Evolutionary conservation across 2,888 invertebrate species (phyloP), one percentile per base, ranked within the genome.

Genomic region (Lumbricus terrestris): DNA sequence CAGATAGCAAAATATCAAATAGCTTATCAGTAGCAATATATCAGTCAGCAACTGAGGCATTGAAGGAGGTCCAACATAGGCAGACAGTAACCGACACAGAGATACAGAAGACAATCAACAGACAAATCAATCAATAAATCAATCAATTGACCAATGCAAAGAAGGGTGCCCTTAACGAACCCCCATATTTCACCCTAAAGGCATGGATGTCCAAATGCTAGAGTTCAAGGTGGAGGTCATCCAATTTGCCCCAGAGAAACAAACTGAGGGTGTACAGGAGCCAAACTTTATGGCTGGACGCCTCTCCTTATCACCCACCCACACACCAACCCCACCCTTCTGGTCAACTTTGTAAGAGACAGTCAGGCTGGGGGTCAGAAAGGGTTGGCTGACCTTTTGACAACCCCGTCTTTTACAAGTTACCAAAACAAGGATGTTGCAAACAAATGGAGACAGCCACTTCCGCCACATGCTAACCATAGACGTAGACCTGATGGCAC

Each of bases 201-300:
- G 47, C 47, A 47, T 47, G 47, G 47, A 47, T 18, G 23, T 47
- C 47, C 23, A 47, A 47, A 47, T 47, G 47, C 47, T 20, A 47
- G n/a, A 69, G n/a, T 29, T 69, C 69, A 69, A 69, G 69, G 69
- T n/a, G 69, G 69, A 69, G 69, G 69, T 69, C 69, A n/a, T 69
- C 69, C 69, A 69, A 69, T 69, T 69, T 69, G 69, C 69, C 69
- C 69, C n/a, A n/a, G 69, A n/a, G 69, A 69, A 69, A 69, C n/a
- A 29, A 4, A 29, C 20, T n/a, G 23, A 11, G 54, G 54, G 29
- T 23, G 54, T n/a, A 69, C 69, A 29, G 69, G n/a, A 69, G 69
- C 69, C 69, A 69, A 69, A n/a, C 23, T 69, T 69, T 69, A 69
- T 69, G 69, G n/a, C 69, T n/a, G n/a, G 29, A 69, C 69, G n/a